Conservation (phyloP, 2,888 invertebrate species). For the Melinaea menophilus region DNA sequence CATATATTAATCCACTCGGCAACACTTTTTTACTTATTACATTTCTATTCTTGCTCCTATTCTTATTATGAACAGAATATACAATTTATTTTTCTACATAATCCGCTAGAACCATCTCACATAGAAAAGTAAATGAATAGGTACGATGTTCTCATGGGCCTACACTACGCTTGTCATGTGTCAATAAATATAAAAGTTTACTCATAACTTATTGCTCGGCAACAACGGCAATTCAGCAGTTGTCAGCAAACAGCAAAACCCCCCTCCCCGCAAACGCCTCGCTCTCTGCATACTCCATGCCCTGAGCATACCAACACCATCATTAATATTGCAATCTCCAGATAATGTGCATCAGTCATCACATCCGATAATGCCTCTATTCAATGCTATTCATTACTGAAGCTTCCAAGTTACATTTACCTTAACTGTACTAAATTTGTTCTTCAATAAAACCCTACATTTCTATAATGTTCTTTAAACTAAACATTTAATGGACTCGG, state of each 20-base stretch:
- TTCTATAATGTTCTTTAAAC: background rate
- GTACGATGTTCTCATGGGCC: slow-evolving; percentile 13
- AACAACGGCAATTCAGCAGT: slow-evolving; percentile 76
- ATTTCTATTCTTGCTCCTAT: background rate
- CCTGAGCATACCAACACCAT: slow-evolving; percentile 75
- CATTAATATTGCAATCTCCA: slow-evolving; percentile 48
- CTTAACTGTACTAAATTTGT: slow-evolving; percentile 5
- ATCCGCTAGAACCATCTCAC: background rate
- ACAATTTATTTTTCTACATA: background rate
- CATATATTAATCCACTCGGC: slow-evolving; percentile 57
- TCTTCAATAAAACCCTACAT: slow-evolving; percentile 3
- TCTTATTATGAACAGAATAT: background rate
- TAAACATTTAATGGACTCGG: background rate
- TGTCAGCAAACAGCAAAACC: slow-evolving; percentile 74
- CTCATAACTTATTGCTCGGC: slow-evolving; percentile 75
- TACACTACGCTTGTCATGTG: slow-evolving; percentile 22
- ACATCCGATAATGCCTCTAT: background rate
- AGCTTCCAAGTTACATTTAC: slow-evolving; percentile 5
- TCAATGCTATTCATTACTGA: background rate
- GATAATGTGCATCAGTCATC: background rate
- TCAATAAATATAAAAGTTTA: slow-evolving; percentile 70
- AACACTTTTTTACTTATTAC: slow-evolving; percentile 14
- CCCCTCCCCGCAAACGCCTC: slow-evolving; percentile 69
- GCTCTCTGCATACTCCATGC: slow-evolving; percentile 72
- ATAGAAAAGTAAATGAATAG: background rate